Conservation (phyloP, 2,113 vertebrate species). For the Anolis sagrei region DNA sequence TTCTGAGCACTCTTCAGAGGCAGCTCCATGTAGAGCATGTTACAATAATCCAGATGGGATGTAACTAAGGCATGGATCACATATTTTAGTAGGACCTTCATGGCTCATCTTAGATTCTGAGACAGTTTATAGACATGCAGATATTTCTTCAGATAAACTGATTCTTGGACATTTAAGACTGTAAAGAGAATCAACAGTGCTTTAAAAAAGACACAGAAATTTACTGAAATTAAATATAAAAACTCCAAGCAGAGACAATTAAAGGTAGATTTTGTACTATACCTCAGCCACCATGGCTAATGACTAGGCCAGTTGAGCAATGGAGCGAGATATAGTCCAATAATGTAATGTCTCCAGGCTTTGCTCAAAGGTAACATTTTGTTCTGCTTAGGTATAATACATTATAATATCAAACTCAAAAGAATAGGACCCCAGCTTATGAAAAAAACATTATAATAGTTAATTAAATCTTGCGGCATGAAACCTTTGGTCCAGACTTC, state of each 20-base stretch:
- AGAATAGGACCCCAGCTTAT: not conserved
- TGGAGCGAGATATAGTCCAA: too few relatives aligned
- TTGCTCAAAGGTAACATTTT: not conserved
- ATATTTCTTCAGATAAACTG: not conserved
- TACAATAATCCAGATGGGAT: too few relatives aligned
- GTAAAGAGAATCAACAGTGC: not conserved
- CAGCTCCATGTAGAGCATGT: too few relatives aligned
- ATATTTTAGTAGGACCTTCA: not conserved
- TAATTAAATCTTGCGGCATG: not conserved
- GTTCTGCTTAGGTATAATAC: not conserved
- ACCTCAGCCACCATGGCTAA: too few relatives aligned
- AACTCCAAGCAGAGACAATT: too few relatives aligned
- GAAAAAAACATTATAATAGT: not conserved
- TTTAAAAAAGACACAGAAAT: too few relatives aligned
- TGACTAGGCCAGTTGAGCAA: too few relatives aligned
- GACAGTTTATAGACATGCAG: not conserved
- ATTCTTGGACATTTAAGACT: too few relatives aligned
- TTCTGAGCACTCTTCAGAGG: too few relatives aligned
- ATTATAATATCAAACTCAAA: not conserved
- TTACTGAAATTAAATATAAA: too few relatives aligned
- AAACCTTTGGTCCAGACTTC: slow-evolving; percentile 1
- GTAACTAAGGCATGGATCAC: too few relatives aligned
- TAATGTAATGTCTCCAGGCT: too few relatives aligned
- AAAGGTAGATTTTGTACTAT: not conserved
- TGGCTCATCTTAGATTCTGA: not conserved